Base-by-base conservation (phyloP, 2,888 invertebrate species). In the Dolomedes plantarius region DNA sequence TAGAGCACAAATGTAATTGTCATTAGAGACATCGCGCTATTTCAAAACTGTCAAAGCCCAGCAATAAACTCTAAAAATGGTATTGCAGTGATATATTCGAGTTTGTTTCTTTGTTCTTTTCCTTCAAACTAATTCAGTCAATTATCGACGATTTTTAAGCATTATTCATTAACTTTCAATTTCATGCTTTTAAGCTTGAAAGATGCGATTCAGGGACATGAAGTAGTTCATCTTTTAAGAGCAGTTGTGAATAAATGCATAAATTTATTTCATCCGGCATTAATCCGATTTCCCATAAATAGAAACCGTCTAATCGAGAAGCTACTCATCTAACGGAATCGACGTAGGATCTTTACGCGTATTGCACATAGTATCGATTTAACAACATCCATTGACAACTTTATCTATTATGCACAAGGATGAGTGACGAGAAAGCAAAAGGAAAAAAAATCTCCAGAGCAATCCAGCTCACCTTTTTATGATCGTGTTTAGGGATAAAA, bases 351-450 rank as follows among this genome's bases (percentile, higher is more conserved):
- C 32, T 67, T 67, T 67, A 36, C 9, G 23, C 31, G 67, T 19
- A 67, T 32, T 19, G 11, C 67, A 32, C 32, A 67, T 16, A 32
- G 19, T 67, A 67, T 67, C n/a, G 67, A 67, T 67, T 36, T 32
- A 56, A 32, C 36, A 67, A 36, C 31, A 67, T 67, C 67, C 67
- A 67, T 67, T 67, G 31, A 67, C 36, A 67, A 67, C 36, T 27
- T 32, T 67, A 67, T 29, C 67, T 67, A 67, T 67, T 67, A 67
- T 67, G 67, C 67, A 67, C 67, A 32, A 56, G 23, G 56, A 56
- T 56, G 23, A 56, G 56, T 56, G 23, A 56, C 56, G 23, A 32
- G 23, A 67, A n/a, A 16, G 32, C 31, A 29, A n/a, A 65, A 65
- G 31, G 19, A 32, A 9, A 67, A 67, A 32, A 67, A 32, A 19